These are phyloP conservation scores for Mylabris phalerata DNA, from an alignment of 1,140 invertebrate genomes.

Conservation along the genomic window DNA sequence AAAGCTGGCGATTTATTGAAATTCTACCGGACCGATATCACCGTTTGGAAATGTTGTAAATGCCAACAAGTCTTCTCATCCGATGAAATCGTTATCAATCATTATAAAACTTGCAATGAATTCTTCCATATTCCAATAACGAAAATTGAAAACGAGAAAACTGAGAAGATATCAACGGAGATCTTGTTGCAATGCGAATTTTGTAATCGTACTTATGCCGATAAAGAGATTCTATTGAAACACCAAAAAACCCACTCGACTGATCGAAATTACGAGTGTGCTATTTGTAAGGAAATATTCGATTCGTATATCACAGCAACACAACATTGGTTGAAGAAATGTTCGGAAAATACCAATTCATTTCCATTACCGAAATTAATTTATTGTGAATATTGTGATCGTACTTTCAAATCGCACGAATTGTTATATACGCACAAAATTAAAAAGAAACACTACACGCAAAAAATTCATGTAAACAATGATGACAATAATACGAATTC, in stretches of 20 bases:
- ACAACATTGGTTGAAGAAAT: constrained; percentile 51
- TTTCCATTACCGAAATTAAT: constrained; percentile 40
- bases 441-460: constrained; percentile 40
- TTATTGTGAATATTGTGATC: constrained; percentile 41
- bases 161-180: constrained; percentile 37
- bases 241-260: constrained; percentile 47
- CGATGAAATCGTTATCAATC: constrained; percentile 22
- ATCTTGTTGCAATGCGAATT: constrained; percentile 52
- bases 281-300: constrained; percentile 45
- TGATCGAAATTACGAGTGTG: constrained; percentile 50
- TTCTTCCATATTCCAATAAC: background rate
- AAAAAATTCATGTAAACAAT: constrained; percentile 25
- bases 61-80: constrained; percentile 40
- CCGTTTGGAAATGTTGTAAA: constrained; percentile 39
- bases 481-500: background rate
- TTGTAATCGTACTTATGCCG: constrained; percentile 49
- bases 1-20: constrained; percentile 39
- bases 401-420: constrained; percentile 41
- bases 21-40: constrained; percentile 40
- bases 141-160: constrained; percentile 7
- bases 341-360: constrained; percentile 41
- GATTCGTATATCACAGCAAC: constrained; percentile 46
- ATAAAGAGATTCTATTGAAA: constrained; percentile 42
- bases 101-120: constrained; percentile 30
- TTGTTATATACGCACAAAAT: constrained; percentile 40